Conservation (phyloP, 2,888 invertebrate species). For the Thera britannica region DNA sequence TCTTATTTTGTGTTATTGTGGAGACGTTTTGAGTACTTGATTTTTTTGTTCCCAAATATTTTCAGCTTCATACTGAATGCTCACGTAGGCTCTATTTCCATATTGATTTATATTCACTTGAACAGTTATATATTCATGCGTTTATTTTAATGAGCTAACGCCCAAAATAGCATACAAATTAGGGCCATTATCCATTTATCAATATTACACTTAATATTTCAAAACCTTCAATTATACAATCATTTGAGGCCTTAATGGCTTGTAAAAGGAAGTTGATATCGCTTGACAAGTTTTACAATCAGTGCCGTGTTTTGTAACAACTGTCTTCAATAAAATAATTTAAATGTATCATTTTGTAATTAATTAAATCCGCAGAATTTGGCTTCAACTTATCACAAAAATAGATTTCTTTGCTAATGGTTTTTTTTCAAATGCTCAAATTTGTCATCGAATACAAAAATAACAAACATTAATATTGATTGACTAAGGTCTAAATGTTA, state of each 20-base stretch:
- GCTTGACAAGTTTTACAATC: constrained; percentile 37
- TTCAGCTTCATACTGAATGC: constrained; percentile 8
- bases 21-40: constrained; percentile 54
- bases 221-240: constrained; percentile 38
- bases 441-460: constrained; percentile 26
- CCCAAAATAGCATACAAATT: constrained; percentile 28
- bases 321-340: constrained; percentile 24
- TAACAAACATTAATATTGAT: constrained; percentile 26
- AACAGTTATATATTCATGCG: constrained; percentile 7
- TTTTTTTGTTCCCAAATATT: constrained; percentile 42
- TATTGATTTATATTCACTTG: neutral
- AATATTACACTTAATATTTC: constrained; percentile 38
- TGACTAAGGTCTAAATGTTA: constrained; percentile 23
- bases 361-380: constrained; percentile 12
- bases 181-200: constrained; percentile 36
- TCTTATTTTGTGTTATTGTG: constrained; percentile 77
- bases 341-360: constrained; percentile 16
- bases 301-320: constrained; percentile 23
- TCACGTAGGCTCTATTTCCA: neutral
- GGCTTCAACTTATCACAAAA: constrained; percentile 11
- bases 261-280: constrained; percentile 43
- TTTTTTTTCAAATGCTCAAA: constrained; percentile 19
- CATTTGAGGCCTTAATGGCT: constrained; percentile 39
- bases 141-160: constrained; percentile 26
- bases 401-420: constrained; percentile 4